Evolutionary conservation across 92 coral and sea anemone genomes (phyloP), one percentile per base, ranked within the genome.

Genomic region (Parazoanthus darwini): DNA sequence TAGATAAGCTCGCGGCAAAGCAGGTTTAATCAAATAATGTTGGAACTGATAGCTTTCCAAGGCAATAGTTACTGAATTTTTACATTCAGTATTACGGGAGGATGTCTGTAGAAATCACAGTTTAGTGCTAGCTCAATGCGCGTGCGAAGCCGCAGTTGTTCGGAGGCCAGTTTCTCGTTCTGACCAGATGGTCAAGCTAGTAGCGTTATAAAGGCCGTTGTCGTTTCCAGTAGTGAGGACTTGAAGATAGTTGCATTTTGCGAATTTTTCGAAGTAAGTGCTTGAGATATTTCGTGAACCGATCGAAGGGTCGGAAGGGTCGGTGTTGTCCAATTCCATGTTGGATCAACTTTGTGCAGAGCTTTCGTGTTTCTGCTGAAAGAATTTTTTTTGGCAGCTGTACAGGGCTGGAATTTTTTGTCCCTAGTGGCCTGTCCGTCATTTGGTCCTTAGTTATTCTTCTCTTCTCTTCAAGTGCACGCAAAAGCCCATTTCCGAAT

Each of bases 131-230:
- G 88, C 35, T 85, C 88, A 13, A 85, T 5, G 71, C 88, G 4
- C n/a, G 80, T 85, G 37, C 9, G 70, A 79, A 68, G 68, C 65
- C n/a, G 35, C 65, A 39, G 42, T 70, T 77, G 42, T 70, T 77
- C 50, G 18, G 46, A 9, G 22, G 88, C 82, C 58, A 88, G 87
- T 56, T 44, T 58, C 68, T 90, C 89, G 22, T 39, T 22, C 6
- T 87, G 88, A 39, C 36, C 90, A 90, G 16, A 93, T 42, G 11
- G 89, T 93, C n/a, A 93, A 9, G 81, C 95, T 93, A 68, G 93
- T 90, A 22, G 90, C 79, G n/a, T 85, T 88, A 44, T 77, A 78
- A 37, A 75, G 65, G 63, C 86, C 80, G 86, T 88, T 88, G 70
- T 86, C 90, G 44, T 88, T n/a, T 37, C 90, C 90, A 10, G 86